Evolutionary conservation across 2,113 vertebrate species (phyloP).

Genomic region (Ailurus styani): DNA sequence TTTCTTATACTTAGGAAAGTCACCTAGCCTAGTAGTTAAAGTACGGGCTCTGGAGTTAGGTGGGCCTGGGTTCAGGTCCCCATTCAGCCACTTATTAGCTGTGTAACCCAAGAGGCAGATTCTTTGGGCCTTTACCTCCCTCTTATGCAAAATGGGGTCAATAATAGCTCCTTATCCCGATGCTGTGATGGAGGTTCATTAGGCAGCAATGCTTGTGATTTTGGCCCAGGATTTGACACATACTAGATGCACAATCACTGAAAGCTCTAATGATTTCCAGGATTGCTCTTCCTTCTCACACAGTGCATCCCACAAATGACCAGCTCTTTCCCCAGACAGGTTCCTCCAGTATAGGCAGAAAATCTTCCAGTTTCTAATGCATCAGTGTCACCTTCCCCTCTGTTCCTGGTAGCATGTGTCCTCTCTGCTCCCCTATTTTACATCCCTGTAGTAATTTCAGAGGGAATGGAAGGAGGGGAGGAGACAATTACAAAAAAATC

Average conservation of each 20-base stretch:
- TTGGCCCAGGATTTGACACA: too few species aligned
- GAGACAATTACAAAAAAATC: background rate
- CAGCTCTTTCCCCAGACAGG: background rate
- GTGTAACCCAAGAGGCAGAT: accelerated
- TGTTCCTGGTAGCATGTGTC: background rate
- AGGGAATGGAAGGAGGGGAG: background rate
- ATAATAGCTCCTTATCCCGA: accelerated
- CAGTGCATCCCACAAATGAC: background rate
- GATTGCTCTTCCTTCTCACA: background rate
- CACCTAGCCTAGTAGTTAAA: background rate
- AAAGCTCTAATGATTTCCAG: background rate
- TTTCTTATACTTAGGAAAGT: background rate
- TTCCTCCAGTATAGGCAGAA: background rate
- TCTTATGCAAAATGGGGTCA: background rate
- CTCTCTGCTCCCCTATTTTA: background rate
- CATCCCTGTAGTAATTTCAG: background rate
- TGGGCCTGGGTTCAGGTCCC: background rate
- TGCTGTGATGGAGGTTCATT: background rate
- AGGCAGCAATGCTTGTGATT: accelerated
- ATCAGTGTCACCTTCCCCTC: background rate
- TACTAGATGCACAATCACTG: accelerated
- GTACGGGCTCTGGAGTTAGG: background rate
- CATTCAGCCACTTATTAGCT: background rate
- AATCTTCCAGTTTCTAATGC: background rate
- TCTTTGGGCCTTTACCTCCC: background rate